Evolutionary conservation across 2,113 vertebrate species (phyloP), one percentile per base, ranked within the genome.

Genomic region (Asarcornis scutulata): DNA sequence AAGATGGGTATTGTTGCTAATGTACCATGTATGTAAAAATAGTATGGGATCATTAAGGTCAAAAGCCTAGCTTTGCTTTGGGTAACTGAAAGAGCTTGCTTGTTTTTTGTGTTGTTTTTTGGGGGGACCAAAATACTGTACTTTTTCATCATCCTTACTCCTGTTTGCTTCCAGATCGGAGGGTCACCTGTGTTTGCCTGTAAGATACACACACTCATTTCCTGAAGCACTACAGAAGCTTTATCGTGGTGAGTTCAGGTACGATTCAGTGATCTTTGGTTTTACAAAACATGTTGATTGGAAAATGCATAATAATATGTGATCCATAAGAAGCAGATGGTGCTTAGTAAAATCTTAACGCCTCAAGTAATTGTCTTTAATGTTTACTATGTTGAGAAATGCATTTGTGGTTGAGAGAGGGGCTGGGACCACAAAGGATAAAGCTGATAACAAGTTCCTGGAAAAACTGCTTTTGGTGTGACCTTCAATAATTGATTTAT

Each of bases 221-320:
- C 98, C 99, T 74, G 99, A 99, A 96, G 99, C 99, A 9, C 97
- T 99, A 68, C 97, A 97, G 94, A 99, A 99, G 97, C 98, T 99
- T 86, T 98, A 97, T 87, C 98, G 98, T 94, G 99, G 99, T 96
- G 98, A 99, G 96, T 99, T 99, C 99, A 99, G 99, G 99, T 99
- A 98, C 75, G 99, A 98, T 91, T 96, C 91, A 78, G 21, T 88
- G 59, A 72, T 80, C 48, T 69, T 66, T 88, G 67, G 17, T 91
- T 94, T 93, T 85, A 32, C 40, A 86, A 78, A 87, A 82, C 5
- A 3, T 55, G 5, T 3, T 85, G 14, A 14, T 42, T 83, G 69
- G n/a, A 74, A 64, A 91, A 82, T 72, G 53, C 14, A 27, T 86
- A 53, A 44, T 31, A 7, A 55, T 75, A 34, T 34, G 26, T 55